A percentile compares a stretch with the other conserved stretches of the same genome.
Evolutionary conservation across 1,140 invertebrate genomes (phyloP).

Genomic region (Monomorium pharaonis): DNA sequence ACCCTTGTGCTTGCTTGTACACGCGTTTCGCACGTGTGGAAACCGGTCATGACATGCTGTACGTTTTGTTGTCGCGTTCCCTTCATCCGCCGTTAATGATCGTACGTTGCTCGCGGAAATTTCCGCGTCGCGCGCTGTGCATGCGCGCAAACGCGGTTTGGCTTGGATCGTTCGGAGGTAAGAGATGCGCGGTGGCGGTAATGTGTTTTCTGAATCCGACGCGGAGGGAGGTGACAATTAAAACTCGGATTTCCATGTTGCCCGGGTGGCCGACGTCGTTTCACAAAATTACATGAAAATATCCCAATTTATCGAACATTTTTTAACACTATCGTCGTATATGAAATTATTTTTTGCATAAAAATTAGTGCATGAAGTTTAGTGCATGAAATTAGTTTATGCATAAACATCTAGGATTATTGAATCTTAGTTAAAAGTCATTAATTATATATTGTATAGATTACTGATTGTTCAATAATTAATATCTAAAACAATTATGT

Average conservation of each 20-base stretch:
- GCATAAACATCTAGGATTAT: too few relatives aligned
- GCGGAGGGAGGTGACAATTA: conserved; percentile 5
- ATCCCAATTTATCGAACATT: not conserved
- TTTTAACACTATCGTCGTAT: not conserved
- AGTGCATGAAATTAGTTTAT: not conserved
- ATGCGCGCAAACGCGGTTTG: not conserved
- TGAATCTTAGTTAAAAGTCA: too few relatives aligned
- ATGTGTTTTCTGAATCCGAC: not conserved
- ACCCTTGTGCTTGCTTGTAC: not conserved
- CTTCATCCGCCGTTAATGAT: conserved; percentile 41
- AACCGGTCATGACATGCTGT: conserved; percentile 48
- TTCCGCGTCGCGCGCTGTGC: not conserved
- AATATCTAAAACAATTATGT: too few relatives aligned
- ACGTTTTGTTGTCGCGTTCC: conserved; percentile 42
- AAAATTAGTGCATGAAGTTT: too few relatives aligned
- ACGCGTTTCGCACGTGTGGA: conserved; percentile 10
- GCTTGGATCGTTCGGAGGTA: not conserved
- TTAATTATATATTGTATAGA: too few relatives aligned
- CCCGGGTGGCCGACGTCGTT: not conserved
- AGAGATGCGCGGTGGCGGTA: not conserved
- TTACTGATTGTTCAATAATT: too few relatives aligned
- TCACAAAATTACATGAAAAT: not conserved
- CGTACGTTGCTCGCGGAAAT: conserved; percentile 25
- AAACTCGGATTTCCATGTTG: not conserved
- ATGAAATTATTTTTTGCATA: not conserved